Evolutionary conservation across 2,888 invertebrate species (phyloP), one percentile per base, ranked within the genome.

Genomic region (Eupithecia vulgata): DNA sequence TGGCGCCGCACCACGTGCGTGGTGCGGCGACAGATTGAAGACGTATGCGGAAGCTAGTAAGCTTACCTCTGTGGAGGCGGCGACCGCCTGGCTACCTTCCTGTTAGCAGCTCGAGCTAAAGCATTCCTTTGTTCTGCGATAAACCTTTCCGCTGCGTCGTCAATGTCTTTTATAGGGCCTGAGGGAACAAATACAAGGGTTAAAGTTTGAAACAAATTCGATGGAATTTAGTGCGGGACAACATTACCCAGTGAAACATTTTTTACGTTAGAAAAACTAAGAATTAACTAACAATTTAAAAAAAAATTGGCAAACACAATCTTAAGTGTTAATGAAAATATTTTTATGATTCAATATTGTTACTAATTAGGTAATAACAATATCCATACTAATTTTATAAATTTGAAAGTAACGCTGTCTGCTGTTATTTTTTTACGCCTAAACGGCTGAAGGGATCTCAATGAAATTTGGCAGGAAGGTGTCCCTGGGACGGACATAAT

Each of bases 61-160:
- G 61, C 70, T 68, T 25, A 91, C 92, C 92, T 89, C 74, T 90
- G 91, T 0, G 92, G 91, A 0, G 89, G 91, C 0, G 92, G 92
- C 0, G 89, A 88, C 0, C 90, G 79, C 7, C 90, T 30, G 3
- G 70, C 8, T 35, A 84, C 76, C 75, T 90, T 90, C 69, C 91
- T 84, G 0, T 62, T 80, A 4, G 91, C 91, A 0, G 93, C 93
- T 0, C 91, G 81, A 0, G 94, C 94, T 0, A 94, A 65, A 0
- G 94, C 94, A 37, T 87, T 90, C 15, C 93, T 81, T 68, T 94
- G 94, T 59, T 94, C 94, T 0, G 92, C 93, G 76, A 94, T 94
- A 59, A 94, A 94, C 72, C 94, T 76, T 73, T 94, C 94, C 0
- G 94, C 94, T 0, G 94, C 94, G 5, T 93, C 94, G 68, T 94